phyloP scores from a whole-genome alignment of 2,888 invertebrate genomes.

The Ophion obscuratus region DNA sequence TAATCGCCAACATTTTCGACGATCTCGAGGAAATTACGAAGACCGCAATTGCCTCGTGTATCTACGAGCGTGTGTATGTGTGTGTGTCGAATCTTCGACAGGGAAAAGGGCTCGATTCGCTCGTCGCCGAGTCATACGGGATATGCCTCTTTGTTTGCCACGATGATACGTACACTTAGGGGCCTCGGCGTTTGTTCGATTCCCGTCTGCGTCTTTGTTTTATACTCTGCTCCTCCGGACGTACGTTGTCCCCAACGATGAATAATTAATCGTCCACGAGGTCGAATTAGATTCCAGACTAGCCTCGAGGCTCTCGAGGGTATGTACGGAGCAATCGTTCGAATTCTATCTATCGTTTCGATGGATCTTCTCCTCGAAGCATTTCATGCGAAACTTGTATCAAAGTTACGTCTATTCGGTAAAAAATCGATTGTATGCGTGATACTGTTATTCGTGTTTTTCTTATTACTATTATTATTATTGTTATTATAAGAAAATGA shows the following conservation, averaged over 20 bases:
- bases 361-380: not conserved
- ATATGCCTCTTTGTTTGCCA: not conserved
- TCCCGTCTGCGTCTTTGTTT: conserved; percentile 29
- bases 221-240: conserved; percentile 57
- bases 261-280: conserved; percentile 70
- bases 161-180: not conserved
- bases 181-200: conserved; percentile 8
- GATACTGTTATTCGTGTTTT: not conserved
- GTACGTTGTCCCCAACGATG: conserved; percentile 66
- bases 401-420: too few species aligned
- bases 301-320: conserved; percentile 39
- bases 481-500: not conserved
- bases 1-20: conserved; percentile 44
- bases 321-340: conserved; percentile 39
- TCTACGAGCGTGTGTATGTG: not conserved
- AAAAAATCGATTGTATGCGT: too few species aligned
- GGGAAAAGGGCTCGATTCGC: not conserved
- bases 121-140: not conserved
- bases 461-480: not conserved
- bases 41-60: not conserved
- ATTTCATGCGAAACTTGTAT: not conserved
- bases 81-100: not conserved
- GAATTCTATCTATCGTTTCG: conserved; percentile 20
- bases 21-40: conserved; percentile 23
- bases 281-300: conserved; percentile 64